These are phyloP conservation scores for Andrena bicolor DNA, from an alignment of 2,888 invertebrate genomes.

Conservation along the genomic window DNA sequence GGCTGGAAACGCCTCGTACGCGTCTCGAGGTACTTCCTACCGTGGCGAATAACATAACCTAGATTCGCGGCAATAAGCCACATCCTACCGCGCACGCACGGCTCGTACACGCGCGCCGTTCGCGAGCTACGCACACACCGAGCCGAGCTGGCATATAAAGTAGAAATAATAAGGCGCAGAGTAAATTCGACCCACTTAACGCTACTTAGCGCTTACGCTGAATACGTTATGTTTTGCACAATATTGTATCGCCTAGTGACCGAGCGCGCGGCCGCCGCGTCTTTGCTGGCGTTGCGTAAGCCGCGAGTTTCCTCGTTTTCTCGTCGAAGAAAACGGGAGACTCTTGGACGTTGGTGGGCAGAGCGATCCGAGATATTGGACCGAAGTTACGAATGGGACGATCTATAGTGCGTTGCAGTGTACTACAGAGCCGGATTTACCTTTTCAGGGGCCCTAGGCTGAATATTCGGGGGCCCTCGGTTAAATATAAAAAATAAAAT, in stretches of 20 bases:
- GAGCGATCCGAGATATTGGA: too few relatives aligned
- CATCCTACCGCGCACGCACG: conserved; percentile 77
- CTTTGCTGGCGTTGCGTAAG: conserved; percentile 64
- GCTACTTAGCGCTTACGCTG: conserved; percentile 83
- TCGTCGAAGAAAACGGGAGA: not conserved
- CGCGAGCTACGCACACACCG: conserved; percentile 50
- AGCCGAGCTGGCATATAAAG: conserved; percentile 78
- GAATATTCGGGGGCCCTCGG: too few relatives aligned
- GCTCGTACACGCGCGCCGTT: conserved; percentile 37
- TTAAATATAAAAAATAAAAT: too few relatives aligned
- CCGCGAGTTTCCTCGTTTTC: conserved; percentile 3
- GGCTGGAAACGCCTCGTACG: conserved; percentile 8
- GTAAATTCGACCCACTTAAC: conserved; percentile 85
- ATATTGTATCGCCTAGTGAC: conserved; percentile 78
- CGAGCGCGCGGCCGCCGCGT: conserved; percentile 46
- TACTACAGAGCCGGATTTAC: too few relatives aligned
- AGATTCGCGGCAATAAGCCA: conserved; percentile 83
- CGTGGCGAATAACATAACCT: conserved; percentile 80
- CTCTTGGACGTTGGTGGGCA: not conserved
- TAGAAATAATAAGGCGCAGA: conserved; percentile 82
- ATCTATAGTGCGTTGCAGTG: too few relatives aligned
- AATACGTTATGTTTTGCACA: conserved; percentile 84
- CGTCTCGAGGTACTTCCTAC: conserved; percentile 65
- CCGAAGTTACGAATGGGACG: too few relatives aligned
- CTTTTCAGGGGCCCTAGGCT: too few relatives aligned